Evolutionary conservation across 30 jellyfish, hydroid and myxozoan genomes (phyloP), one percentile per base, ranked within the genome.

Genomic region (Hydractinia symbiolongicarpus): DNA sequence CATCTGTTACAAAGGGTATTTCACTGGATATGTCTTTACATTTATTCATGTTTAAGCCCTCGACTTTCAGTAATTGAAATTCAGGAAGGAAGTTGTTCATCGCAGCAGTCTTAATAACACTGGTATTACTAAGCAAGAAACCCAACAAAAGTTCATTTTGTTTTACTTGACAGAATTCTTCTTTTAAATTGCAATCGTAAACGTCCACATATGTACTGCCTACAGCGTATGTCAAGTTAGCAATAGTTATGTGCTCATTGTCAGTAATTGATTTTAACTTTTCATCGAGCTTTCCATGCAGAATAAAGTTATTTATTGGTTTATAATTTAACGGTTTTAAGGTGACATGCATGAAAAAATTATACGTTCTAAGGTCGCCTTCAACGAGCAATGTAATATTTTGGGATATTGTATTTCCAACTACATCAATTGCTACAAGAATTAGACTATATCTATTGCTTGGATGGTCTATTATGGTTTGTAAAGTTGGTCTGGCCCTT

Each of bases 181-280:
- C 13, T 9, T 71, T 71, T 15, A 71, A 11, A 71, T 53, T 71
- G 67, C 80, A 71, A 53, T 71, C 80, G 67, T 71, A 71, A 71
- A 71, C 17, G 3, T 20, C 60, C 0, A 20, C 60, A 50, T 71
- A 15, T 8, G 5, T 20, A 7, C 17, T 19, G 69, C 1, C n/a
- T 20, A 20, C 51, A 53, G 5, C 67, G n/a, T 71, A 15, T 54
- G 50, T 53, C 4, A 71, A 54, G 5, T 30, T 71, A 7, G 13
- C 56, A 9, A n/a, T 53, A 19, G 80, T 9, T 71, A 50, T 71
- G 17, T 71, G 55, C 2, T 30, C 44, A 64, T 64, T 64, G 74
- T 44, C 9, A 1, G 40, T 6, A n/a, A 64, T n/a, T 64, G 52
- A 44, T 64, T 64, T 64, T n/a, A 64, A 64, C 8, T 51, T 44